Base-by-base conservation (phyloP, 1,140 invertebrate species). In the Chymomyza costata region DNA sequence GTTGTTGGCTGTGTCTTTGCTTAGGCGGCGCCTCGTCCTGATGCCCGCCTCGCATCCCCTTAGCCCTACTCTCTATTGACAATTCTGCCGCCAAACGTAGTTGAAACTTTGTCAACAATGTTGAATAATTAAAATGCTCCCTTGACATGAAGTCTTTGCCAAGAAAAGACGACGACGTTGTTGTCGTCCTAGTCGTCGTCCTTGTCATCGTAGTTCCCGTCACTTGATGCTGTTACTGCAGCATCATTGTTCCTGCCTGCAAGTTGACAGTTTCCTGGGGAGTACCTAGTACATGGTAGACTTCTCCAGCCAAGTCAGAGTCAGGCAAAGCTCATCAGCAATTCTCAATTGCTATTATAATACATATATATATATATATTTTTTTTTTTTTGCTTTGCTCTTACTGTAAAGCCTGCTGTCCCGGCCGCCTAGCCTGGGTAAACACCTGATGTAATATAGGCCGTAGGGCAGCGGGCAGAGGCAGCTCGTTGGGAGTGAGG, bases 271-370 rank as follows among this genome's bases (percentile, higher is more conserved):
- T 59, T 66, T 62, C 34, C 45, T 56, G 16, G 39, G 40, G 48
- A 37, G 41, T 41, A 35, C 34, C 53, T 56, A 46, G 25, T 59
- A 47, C 6, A 6, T 16, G 19, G 8, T 47, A 25, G 45, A 17
- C 15, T 18, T 46, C 15, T 25, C 28, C 19, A 25, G 15, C n/a
- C 13, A 38, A 13, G 28, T 13, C 44, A 47, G 25, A 15, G 28
- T 3, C 3, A 13, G 21, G 48, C 69, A 64, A 55, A 66, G 78
- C 78, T 82, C 78, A 82, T 82, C 78, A 82, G 66, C 67, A 82
- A 82, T 82, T 82, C 78, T 82, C 78, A 78, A 82, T 82, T 82
- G 78, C 78, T 71, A 82, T 82, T 82, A 82, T 82, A 78, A 82
- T 82, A n/a, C n/a, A n/a, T n/a, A n/a, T n/a, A n/a, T n/a, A n/a